A percentile compares a stretch with the other conserved stretches of the same genome.
Conservation (phyloP, 2,888 invertebrate species). For the Bellardia bayeri region DNA sequence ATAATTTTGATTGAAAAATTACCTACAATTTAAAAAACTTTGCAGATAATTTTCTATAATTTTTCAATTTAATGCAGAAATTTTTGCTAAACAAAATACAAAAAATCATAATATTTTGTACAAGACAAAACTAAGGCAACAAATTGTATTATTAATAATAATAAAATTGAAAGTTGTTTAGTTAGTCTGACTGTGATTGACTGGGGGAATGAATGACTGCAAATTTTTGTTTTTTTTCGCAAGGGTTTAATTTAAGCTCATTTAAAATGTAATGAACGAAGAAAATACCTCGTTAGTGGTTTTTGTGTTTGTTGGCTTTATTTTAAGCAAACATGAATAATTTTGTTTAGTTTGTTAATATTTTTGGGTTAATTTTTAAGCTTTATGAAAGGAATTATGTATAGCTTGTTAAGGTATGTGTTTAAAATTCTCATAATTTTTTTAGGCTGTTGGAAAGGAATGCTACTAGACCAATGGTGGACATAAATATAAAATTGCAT, state of each 20-base stretch:
- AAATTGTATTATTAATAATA: constrained; percentile 19
- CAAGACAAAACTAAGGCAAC: constrained; percentile 6
- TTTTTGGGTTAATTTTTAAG: too few species aligned
- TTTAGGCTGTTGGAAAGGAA: too few species aligned
- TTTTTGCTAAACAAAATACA: constrained; percentile 25
- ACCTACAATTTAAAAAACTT: constrained; percentile 63
- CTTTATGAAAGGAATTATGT: too few species aligned
- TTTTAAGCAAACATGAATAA: neutral
- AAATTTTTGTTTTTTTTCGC: neutral
- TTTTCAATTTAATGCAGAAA: constrained; percentile 68
- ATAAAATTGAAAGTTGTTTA: constrained; percentile 55
- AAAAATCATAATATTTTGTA: neutral
- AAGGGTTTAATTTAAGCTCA: constrained; percentile 47
- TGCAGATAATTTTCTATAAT: constrained; percentile 62
- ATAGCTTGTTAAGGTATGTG: too few species aligned
- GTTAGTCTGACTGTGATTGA: constrained; percentile 23
- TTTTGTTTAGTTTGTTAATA: too few species aligned
- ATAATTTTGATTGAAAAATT: constrained; percentile 70
- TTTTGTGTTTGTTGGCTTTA: neutral
- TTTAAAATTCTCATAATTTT: too few species aligned
- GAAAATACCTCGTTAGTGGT: neutral
- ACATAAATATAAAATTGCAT: too few species aligned
- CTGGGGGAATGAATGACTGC: neutral
- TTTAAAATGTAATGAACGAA: constrained; percentile 31
- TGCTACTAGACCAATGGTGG: too few species aligned